Base-by-base conservation (phyloP, 2,113 vertebrate genomes). In the Arvicanthis niloticus region DNA sequence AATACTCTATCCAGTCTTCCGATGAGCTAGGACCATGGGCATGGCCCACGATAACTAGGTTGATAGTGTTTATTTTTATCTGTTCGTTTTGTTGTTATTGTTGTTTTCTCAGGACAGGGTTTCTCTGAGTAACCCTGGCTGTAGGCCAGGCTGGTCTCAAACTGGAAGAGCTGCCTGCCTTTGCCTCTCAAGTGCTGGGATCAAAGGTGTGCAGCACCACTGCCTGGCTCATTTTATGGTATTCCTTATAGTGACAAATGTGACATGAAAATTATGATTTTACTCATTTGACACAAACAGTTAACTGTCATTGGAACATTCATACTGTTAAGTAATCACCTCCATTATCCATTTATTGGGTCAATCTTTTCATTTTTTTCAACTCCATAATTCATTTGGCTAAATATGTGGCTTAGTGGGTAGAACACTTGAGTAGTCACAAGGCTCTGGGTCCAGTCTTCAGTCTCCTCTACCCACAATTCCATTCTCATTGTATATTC, bases 241-340 rank as follows among this genome's bases (percentile, higher is more conserved):
- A 70, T 70, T 70, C 37, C 34, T 92, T 37, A 72, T 90, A 90
- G 56, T 91, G n/a, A 58, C 53, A 93, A 75, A 90, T n/a, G 58
- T 45, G 81, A 68, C 11, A 68, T 51, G 81, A 92, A 86, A 86
- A 10, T 75, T 86, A 68, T 31, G 19, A 78, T 82, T 81, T 77
- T 85, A 96, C 62, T 65, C 31, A 68, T 89, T 92, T 90, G 67
- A 89, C 77, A 65, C 15, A 12, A 67, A 58, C 51, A 88, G 19
- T 53, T 87, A 29, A 53, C 19, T 40, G 31, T 24, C 75, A 67
- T 65, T 75, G 81, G 51, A 19, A 81, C 31, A 80, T 65, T 72
- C 40, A 42, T 48, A 62, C 3, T 42, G 26, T 78, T 68, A 15
- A n/a, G 26, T 7, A 70, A n/a, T 9, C 21, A 60, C 76, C 6